Conservation (phyloP, 2,113 vertebrate genomes). For the Chlorodrepanis virens region DNA sequence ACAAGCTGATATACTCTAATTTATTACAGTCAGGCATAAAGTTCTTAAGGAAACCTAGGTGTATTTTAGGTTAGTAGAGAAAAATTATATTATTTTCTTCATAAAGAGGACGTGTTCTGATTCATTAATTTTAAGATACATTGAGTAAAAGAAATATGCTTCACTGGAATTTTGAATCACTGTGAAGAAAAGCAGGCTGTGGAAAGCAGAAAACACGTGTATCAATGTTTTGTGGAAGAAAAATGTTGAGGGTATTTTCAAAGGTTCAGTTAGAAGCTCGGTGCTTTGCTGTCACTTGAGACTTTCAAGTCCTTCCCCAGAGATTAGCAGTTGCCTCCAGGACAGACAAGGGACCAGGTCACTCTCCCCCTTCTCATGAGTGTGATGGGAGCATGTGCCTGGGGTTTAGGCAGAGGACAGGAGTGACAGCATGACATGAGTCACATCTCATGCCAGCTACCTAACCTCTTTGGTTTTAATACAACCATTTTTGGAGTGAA, state of each 20-base stretch:
- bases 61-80: not conserved
- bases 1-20: not conserved
- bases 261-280: not conserved
- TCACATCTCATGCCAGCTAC: not conserved
- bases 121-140: not conserved
- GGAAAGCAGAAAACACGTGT: not conserved
- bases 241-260: not conserved
- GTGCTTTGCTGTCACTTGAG: not conserved
- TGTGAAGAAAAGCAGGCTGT: not conserved
- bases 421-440: not conserved
- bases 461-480: slow-evolving; percentile 36
- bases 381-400: not conserved
- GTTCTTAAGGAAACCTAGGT: not conserved
- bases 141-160: not conserved
- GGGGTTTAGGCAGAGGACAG: not conserved
- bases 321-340: not conserved
- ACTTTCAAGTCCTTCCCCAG: not conserved
- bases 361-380: not conserved
- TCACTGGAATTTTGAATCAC: not conserved
- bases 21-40: not conserved
- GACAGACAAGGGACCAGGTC: not conserved
- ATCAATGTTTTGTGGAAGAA: not conserved
- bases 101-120: not conserved
- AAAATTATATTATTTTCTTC: not conserved
- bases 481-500: slow-evolving; percentile 11